Evolutionary conservation across 2,113 vertebrate species (phyloP).

Genomic region (Gallinago undulata): DNA sequence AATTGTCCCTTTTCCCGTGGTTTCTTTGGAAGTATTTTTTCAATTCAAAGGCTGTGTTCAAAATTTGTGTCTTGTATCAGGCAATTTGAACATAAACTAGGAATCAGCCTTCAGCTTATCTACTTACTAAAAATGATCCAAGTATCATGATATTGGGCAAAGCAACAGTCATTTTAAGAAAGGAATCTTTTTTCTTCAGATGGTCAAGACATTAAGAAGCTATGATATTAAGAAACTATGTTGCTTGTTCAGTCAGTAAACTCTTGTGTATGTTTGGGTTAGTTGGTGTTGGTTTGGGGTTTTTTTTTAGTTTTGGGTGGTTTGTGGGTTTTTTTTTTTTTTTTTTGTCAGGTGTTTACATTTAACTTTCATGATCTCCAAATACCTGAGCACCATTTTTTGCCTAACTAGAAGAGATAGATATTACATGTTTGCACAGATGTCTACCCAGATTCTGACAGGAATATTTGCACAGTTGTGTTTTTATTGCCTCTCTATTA

Average conservation of each 20-base stretch:
- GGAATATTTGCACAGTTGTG: not conserved
- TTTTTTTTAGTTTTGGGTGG: not conserved
- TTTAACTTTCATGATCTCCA: not conserved
- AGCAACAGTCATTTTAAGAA: not conserved
- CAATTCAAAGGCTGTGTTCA: not conserved
- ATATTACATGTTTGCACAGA: not conserved
- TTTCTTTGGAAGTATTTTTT: not conserved
- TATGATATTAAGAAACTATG: not conserved
- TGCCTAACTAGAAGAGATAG: not conserved
- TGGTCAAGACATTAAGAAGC: not conserved
- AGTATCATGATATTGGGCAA: not conserved
- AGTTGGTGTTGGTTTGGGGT: not conserved
- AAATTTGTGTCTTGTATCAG: not conserved
- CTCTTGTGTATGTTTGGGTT: not conserved
- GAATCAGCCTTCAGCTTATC: not conserved
- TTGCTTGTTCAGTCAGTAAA: not conserved
- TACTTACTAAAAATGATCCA: not conserved
- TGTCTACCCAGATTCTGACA: not conserved
- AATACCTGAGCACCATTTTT: not conserved
- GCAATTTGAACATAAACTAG: not conserved
- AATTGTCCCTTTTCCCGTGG: not conserved
- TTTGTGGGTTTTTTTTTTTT: too few species aligned
- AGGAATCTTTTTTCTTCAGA: not conserved
- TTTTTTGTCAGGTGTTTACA: not conserved
- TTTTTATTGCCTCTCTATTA: not conserved